phyloP scores from a whole-genome alignment of 2,113 vertebrate species.

The Potamarius usumacintae region DNA sequence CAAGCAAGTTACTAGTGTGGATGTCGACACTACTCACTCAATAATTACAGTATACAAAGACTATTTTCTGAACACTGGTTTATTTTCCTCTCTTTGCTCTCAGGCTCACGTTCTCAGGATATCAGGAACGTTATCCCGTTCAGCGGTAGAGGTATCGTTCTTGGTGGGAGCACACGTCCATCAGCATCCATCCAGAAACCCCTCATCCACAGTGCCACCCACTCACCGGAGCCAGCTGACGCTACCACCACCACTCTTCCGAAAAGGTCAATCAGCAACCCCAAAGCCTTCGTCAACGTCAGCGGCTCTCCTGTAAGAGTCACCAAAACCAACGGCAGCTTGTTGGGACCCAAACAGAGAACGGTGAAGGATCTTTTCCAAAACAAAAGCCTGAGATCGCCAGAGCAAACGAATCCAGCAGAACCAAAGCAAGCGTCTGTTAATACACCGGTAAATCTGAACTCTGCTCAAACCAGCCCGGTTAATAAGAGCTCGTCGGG shows the following conservation, averaged over 20 bases:
- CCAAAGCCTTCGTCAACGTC: conserved; percentile 71
- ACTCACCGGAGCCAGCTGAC: background rate
- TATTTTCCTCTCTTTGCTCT: conserved; percentile 8
- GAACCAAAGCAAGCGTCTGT: conserved; percentile 5
- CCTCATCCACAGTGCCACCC: conserved; percentile 14
- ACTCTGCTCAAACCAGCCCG: background rate
- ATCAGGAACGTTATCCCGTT: conserved; percentile 78
- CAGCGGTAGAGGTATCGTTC: conserved; percentile 81
- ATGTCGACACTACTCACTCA: too few relatives aligned
- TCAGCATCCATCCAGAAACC: conserved; percentile 45
- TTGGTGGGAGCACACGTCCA: conserved; percentile 68
- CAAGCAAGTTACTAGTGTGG: too few relatives aligned
- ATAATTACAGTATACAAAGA: background rate
- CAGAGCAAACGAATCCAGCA: conserved; percentile 7
- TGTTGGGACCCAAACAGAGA: conserved; percentile 53
- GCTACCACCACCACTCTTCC: background rate
- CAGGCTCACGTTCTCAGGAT: conserved; percentile 66
- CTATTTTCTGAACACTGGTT: background rate
- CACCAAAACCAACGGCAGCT: conserved; percentile 47
- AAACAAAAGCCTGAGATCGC: conserved; percentile 35
- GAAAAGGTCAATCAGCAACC: conserved; percentile 72
- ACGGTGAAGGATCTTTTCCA: conserved; percentile 65
- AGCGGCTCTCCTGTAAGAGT: conserved; percentile 75
- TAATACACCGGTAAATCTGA: background rate
- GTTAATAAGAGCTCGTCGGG: conserved; percentile 8